Conservation (phyloP, 1,140 invertebrate genomes). For the Magallana gigas region DNA sequence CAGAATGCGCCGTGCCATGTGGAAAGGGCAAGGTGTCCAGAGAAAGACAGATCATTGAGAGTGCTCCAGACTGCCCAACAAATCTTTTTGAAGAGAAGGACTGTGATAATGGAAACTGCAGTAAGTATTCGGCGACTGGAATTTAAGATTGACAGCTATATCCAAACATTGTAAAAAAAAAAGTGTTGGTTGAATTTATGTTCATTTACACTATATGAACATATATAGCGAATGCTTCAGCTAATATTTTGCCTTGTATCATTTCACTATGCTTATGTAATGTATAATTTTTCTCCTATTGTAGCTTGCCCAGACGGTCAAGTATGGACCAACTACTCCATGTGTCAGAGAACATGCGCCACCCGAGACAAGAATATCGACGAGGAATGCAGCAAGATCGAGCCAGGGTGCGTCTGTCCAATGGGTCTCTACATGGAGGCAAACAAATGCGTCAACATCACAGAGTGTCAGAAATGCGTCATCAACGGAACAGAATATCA, state of each 20-base stretch:
- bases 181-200: no score
- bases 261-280: no score
- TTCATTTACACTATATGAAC: no score
- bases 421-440: neutral
- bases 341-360: neutral
- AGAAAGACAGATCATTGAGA: neutral
- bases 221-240: no score
- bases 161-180: no score
- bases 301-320: neutral
- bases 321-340: neutral
- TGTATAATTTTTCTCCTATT: neutral
- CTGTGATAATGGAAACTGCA: slow-evolving; percentile 23
- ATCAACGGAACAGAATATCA: neutral
- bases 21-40: neutral
- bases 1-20: slow-evolving; percentile 4
- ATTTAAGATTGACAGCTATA: no score
- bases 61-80: neutral
- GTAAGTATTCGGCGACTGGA: neutral
- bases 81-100: slow-evolving; percentile 9
- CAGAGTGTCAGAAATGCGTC: slow-evolving; percentile 14
- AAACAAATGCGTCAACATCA: slow-evolving; percentile 16
- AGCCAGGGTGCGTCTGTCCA: neutral
- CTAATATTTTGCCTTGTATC: no score
- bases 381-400: neutral
- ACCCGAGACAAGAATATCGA: slow-evolving; percentile 12